Percentiles rank a stretch among this genome's conserved stretches.
Conservation (phyloP, 2,888 invertebrate genomes). For the Encarsia formosa region DNA sequence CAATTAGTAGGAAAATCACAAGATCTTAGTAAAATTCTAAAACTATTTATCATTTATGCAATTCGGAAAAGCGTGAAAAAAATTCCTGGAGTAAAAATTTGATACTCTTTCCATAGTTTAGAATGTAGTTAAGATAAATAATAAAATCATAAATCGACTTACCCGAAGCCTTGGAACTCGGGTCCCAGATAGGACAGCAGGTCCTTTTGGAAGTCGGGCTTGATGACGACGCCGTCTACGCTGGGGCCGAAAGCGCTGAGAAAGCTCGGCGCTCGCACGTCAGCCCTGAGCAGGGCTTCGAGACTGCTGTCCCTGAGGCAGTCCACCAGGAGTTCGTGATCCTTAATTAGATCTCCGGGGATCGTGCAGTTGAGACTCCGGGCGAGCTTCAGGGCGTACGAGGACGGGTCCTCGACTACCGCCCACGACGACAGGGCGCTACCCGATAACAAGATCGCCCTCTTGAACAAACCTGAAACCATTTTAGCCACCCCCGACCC, state of each 20-base stretch:
- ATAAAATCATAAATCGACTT: too few relatives aligned
- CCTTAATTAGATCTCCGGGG: slow-evolving; percentile 74
- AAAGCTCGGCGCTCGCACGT: slow-evolving; percentile 77
- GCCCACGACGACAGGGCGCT: slow-evolving; percentile 89
- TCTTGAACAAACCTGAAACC: slow-evolving; percentile 73
- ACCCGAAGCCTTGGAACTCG: slow-evolving; percentile 49
- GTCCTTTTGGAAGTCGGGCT: slow-evolving; percentile 79
- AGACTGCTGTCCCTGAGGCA: slow-evolving; percentile 74
- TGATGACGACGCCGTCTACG: slow-evolving; percentile 90
- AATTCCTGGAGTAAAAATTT: too few relatives aligned
- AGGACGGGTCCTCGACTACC: slow-evolving; percentile 79
- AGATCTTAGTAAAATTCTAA: too few relatives aligned
- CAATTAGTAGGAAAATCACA: too few relatives aligned
- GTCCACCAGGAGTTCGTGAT: slow-evolving; percentile 81
- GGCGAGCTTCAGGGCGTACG: slow-evolving; percentile 76
- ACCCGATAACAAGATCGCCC: slow-evolving; percentile 81
- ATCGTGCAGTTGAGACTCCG: slow-evolving; percentile 77
- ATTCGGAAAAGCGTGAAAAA: too few relatives aligned
- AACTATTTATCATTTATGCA: too few relatives aligned
- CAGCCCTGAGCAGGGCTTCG: slow-evolving; percentile 69
- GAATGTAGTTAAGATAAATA: too few relatives aligned
- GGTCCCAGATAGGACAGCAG: slow-evolving; percentile 64
- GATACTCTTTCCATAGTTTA: too few relatives aligned
- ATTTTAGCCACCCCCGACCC: too few relatives aligned
- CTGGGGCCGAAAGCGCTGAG: slow-evolving; percentile 88